Conservation (phyloP, 2,888 invertebrate species). For the Temnothorax ravouxi region DNA sequence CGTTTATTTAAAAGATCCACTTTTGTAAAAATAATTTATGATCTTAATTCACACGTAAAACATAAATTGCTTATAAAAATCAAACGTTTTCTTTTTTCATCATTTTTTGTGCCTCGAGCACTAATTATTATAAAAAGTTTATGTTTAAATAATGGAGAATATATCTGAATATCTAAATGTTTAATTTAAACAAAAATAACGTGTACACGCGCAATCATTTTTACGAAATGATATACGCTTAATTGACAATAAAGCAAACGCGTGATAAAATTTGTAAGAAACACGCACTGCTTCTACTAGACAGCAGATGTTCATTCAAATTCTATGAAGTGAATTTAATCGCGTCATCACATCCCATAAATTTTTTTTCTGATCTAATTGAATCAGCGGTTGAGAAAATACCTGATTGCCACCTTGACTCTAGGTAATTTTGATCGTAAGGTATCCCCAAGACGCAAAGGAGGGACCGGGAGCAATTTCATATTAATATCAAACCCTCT, state of each 20-base stretch:
- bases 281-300: not conserved
- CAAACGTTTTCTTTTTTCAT: not conserved
- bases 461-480: constrained; percentile 58
- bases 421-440: constrained; percentile 62
- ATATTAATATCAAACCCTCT: constrained; percentile 65
- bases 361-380: constrained; percentile 37
- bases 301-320: constrained; percentile 31
- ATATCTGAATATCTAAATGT: not conserved
- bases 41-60: not conserved
- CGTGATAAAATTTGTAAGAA: not conserved
- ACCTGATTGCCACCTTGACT: constrained; percentile 64
- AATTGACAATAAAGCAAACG: not conserved
- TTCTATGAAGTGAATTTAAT: constrained; percentile 13
- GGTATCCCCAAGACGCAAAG: constrained; percentile 42
- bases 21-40: not conserved
- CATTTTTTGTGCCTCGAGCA: not conserved
- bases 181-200: not conserved
- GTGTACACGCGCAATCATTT: not conserved
- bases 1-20: not conserved
- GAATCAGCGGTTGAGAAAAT: constrained; percentile 53
- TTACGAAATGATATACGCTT: not conserved
- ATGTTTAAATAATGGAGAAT: constrained; percentile 8
- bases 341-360: constrained; percentile 22
- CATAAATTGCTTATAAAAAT: not conserved
- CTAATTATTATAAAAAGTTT: constrained; percentile 45